A percentile compares a stretch with the other conserved stretches of the same genome.
Conservation (phyloP, 2,797 vertebrate species). For the Epinephelus coioides region DNA sequence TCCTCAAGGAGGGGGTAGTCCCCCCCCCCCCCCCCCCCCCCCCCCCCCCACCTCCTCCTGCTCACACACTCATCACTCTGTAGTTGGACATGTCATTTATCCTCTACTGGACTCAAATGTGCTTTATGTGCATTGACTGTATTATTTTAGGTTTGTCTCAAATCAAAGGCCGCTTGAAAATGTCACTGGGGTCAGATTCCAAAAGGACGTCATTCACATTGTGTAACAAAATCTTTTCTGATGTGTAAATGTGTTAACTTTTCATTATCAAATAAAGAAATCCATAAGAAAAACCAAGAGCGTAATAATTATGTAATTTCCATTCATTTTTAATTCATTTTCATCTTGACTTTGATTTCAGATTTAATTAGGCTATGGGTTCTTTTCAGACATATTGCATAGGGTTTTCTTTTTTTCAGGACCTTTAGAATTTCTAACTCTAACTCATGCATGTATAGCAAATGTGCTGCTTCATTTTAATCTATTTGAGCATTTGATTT, state of each 20-base stretch:
- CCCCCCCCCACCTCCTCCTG: too few relatives aligned
- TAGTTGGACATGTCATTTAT: slow-evolving; percentile 3
- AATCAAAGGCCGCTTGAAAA: neutral
- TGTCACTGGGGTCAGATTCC: neutral
- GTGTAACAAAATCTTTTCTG: neutral
- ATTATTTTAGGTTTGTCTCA: neutral
- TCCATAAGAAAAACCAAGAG: neutral
- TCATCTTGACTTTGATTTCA: slow-evolving; percentile 28
- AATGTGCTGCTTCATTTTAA: slow-evolving; percentile 1
- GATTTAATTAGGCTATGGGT: neutral
- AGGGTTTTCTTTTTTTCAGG: neutral
- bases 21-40: neutral
- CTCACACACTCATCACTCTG: slow-evolving; percentile 3
- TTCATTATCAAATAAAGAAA: slow-evolving; percentile 14
- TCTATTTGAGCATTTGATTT: neutral
- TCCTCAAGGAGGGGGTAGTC: slow-evolving; percentile 17
- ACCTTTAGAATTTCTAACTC: neutral
- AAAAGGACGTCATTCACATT: neutral
- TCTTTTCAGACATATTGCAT: slow-evolving; percentile 22
- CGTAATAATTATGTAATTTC: slow-evolving; percentile 21
- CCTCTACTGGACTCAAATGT: neutral
- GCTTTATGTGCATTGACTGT: neutral
- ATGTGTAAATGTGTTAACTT: neutral
- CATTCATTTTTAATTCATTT: slow-evolving; percentile 17
- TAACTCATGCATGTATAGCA: neutral